phyloP scores from a whole-genome alignment of 2,888 invertebrate species.

The Yponomeuta sedellus region DNA sequence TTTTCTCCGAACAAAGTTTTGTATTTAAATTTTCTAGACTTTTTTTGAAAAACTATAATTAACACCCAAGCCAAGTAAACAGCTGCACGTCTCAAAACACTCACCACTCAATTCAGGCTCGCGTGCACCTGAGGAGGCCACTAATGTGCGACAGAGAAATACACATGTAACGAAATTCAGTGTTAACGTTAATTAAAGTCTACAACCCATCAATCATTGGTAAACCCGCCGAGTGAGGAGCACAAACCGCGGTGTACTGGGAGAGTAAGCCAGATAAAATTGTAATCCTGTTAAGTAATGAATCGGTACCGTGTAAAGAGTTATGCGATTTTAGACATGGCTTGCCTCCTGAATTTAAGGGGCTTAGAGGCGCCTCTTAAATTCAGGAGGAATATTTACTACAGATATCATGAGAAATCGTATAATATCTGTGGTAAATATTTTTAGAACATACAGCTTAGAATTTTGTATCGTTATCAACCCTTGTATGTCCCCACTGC shows the following conservation, averaged over 20 bases:
- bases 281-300: conserved; percentile 75
- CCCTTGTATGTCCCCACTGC: too few relatives aligned
- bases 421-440: too few relatives aligned
- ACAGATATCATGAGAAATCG: too few relatives aligned
- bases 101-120: not conserved
- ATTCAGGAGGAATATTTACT: too few relatives aligned
- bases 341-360: too few relatives aligned
- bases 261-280: conserved; percentile 55
- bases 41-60: too few relatives aligned
- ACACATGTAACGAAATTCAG: not conserved
- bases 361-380: too few relatives aligned
- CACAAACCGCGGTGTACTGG: conserved; percentile 41
- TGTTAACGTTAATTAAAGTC: conserved; percentile 34
- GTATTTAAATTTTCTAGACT: too few relatives aligned
- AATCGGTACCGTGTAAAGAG: conserved; percentile 48
- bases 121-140: not conserved
- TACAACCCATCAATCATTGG: conserved; percentile 55
- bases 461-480: too few relatives aligned
- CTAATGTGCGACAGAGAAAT: not conserved
- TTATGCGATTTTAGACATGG: conserved; percentile 28
- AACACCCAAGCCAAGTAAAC: too few relatives aligned
- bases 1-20: too few relatives aligned
- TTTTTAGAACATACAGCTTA: too few relatives aligned
- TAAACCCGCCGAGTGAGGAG: conserved; percentile 43
- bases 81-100: not conserved